Conservation (phyloP, 2,113 vertebrate species). For the Mastomys coucha region DNA sequence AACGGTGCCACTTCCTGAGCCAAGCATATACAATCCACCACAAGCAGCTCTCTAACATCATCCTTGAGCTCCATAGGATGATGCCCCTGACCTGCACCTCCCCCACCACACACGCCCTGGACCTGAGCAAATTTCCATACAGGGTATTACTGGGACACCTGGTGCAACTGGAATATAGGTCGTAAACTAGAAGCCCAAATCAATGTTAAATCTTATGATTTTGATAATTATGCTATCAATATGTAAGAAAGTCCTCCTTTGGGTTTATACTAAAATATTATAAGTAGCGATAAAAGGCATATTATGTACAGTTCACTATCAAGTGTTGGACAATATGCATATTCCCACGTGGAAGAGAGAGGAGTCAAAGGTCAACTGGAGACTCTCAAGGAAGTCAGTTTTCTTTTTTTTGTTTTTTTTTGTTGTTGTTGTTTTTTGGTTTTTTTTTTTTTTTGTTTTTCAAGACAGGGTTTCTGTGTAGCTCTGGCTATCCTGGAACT, state of each 20-base stretch:
- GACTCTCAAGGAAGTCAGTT: background rate
- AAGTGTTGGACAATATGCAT: background rate
- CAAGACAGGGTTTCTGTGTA: no score
- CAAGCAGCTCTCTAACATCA: no score
- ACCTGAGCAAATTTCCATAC: slow-evolving; percentile 25
- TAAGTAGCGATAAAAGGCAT: background rate
- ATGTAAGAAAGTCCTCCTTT: slow-evolving; percentile 21
- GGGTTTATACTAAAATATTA: background rate
- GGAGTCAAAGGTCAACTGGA: background rate
- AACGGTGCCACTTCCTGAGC: no score
- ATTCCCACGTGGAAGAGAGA: background rate
- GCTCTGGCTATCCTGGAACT: no score
- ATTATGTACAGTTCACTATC: background rate
- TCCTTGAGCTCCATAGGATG: no score
- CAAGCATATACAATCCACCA: no score
- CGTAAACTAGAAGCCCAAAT: background rate
- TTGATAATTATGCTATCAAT: background rate
- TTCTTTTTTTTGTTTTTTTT: no score
- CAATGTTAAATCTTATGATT: background rate
- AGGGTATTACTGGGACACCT: background rate
- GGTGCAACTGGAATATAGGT: background rate
- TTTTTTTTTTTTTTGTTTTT: no score
- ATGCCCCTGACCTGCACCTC: background rate
- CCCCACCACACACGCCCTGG: background rate
- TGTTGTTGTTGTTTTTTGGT: no score